These are phyloP conservation scores for Lepeophtheirus salmonis DNA, from an alignment of 1,140 invertebrate genomes.

Conservation along the genomic window DNA sequence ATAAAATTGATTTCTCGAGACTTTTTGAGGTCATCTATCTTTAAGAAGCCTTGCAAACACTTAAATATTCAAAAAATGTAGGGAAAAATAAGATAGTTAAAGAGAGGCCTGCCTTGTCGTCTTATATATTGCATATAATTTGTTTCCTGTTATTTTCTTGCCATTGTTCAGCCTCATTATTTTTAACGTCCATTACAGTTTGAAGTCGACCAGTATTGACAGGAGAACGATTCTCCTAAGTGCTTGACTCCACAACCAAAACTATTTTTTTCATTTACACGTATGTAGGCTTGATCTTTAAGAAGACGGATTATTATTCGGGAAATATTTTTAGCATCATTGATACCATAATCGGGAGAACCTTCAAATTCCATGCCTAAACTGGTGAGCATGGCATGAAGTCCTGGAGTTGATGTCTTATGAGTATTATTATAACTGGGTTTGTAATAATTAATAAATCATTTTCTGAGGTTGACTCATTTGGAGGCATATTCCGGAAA, in stretches of 20 bases:
- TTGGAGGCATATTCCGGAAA: slow-evolving; percentile 23
- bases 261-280: slow-evolving; percentile 30
- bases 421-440: neutral
- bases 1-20: too few species aligned
- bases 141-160: neutral
- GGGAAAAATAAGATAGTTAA: too few species aligned
- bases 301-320: slow-evolving; percentile 33
- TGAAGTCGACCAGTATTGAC: neutral
- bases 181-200: neutral
- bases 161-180: neutral
- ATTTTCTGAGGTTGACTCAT: slow-evolving; percentile 40
- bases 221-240: neutral
- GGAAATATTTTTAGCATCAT: slow-evolving; percentile 41
- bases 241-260: neutral
- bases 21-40: too few species aligned
- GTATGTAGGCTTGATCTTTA: slow-evolving; percentile 32
- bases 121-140: too few species aligned
- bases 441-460: slow-evolving; percentile 32
- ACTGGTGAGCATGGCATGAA: slow-evolving; percentile 33
- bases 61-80: too few species aligned
- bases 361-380: slow-evolving; percentile 37
- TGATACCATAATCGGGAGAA: slow-evolving; percentile 36
- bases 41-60: too few species aligned
- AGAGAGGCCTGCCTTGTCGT: too few species aligned
- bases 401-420: slow-evolving; percentile 17